Base-by-base conservation (phyloP, 2,797 vertebrate species). In the Gastrophryne carolinensis region DNA sequence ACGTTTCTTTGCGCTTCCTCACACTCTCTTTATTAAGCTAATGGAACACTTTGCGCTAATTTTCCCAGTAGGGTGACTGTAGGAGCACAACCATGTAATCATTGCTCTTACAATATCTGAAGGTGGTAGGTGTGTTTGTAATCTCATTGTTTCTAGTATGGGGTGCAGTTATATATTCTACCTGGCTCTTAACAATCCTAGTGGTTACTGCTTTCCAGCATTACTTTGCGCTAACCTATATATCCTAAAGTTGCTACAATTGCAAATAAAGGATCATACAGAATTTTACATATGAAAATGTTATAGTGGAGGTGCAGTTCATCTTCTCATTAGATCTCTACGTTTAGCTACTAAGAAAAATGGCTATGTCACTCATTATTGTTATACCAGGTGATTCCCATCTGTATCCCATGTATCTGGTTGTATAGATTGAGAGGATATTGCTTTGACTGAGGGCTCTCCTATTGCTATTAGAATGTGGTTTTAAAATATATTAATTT, bases 21-120 rank as follows among this genome's bases (percentile, higher is more conserved):
- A 41, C 80, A 75, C 83, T 86, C 86, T 89, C 90, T 89, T 90
- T 88, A 90, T 90, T 90, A 89, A 82, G 84, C 88, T 92, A 92
- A 92, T 92, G 91, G 90, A 90, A 89, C 90, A 90, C 80, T 92
- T 92, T 88, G 84, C 87, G 84, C 85, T 88, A 87, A 91, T 92
- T 92, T 92, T 92, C 91, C 86, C 90, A 79, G 83, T 37, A 85
- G 89, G 91, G 87, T 82, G 81, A 76, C 87, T 88, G 86, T 89
- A 84, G 87, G 87, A 90, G 88, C 86, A 81, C 88, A 87, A 83
- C 88, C 85, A 91, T 89, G 84, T 90, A 91, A 92, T 90, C 90
- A 89, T 89, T 86, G 86, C 85, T 89, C 87, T 92, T 87, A 88
- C 83, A 72, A 79, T 89, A 92, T 90, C 89, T 89, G 88, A 83